These are phyloP conservation scores for Aethina tumida DNA, from an alignment of 1,140 invertebrate genomes.

Conservation along the genomic window DNA sequence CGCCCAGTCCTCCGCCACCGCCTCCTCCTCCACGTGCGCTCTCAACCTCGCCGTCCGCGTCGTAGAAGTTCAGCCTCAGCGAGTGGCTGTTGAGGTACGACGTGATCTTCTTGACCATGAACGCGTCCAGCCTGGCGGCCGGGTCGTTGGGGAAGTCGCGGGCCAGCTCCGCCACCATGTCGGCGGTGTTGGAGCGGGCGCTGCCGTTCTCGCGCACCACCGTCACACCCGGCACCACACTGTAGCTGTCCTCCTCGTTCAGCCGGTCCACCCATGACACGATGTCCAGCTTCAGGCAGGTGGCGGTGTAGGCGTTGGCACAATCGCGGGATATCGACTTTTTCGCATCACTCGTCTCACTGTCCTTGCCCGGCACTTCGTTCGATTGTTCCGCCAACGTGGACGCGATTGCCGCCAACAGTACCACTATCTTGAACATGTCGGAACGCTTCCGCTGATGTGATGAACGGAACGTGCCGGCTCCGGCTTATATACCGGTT, in stretches of 20 bases:
- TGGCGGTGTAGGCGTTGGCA: slow-evolving; percentile 56
- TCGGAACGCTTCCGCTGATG: too few species aligned
- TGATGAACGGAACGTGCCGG: background rate
- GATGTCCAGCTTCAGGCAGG: slow-evolving; percentile 71
- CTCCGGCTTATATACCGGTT: background rate
- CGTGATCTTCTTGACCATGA: slow-evolving; percentile 57
- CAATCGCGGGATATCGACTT: slow-evolving; percentile 50
- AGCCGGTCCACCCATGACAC: slow-evolving; percentile 64
- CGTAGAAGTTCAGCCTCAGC: slow-evolving; percentile 59
- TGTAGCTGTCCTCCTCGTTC: slow-evolving; percentile 50
- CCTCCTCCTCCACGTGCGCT: slow-evolving; percentile 35
- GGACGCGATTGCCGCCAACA: too few species aligned
- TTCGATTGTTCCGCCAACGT: too few species aligned
- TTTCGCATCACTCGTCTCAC: slow-evolving; percentile 30
- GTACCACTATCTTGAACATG: too few species aligned
- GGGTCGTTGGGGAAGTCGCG: slow-evolving; percentile 64
- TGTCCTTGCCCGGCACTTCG: too few species aligned
- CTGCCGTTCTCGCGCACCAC: slow-evolving; percentile 55
- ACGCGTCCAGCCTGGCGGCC: slow-evolving; percentile 64
- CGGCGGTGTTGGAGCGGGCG: slow-evolving; percentile 46
- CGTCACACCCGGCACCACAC: slow-evolving; percentile 58
- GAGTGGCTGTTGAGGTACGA: slow-evolving; percentile 62
- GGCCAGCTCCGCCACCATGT: slow-evolving; percentile 60
- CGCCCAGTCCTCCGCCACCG: slow-evolving; percentile 40
- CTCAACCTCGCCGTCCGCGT: slow-evolving; percentile 47